Conservation (phyloP, 2,113 vertebrate species). For the Brevimyrus niger region DNA sequence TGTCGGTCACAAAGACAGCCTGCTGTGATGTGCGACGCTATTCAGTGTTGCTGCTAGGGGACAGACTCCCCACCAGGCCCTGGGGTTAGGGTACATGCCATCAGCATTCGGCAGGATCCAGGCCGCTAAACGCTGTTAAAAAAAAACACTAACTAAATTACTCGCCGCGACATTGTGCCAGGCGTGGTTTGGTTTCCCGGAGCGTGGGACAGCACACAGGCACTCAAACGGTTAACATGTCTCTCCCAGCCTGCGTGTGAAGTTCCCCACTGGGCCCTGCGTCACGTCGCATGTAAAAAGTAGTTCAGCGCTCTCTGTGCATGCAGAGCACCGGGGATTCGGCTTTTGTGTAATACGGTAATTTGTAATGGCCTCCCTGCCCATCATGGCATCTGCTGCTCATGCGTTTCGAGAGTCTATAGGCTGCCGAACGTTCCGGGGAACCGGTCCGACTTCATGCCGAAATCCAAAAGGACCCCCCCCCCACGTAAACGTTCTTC, state of each 20-base stretch:
- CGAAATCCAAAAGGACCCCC: background rate
- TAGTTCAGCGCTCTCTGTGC: conserved; percentile 44
- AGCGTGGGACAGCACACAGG: background rate
- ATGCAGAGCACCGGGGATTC: conserved; percentile 32
- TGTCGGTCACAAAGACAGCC: conserved; percentile 41
- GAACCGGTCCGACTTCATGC: background rate
- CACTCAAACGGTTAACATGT: conserved; percentile 46
- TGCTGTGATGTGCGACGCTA: conserved; percentile 41
- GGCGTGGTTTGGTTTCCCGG: background rate
- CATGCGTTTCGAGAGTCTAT: conserved; percentile 31
- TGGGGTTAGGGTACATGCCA: conserved; percentile 46
- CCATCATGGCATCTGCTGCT: conserved; percentile 55
- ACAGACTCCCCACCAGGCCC: conserved; percentile 52
- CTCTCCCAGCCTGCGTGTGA: conserved; percentile 38
- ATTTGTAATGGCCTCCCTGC: conserved; percentile 52
- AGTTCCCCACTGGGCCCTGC: conserved; percentile 50
- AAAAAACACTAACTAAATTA: background rate
- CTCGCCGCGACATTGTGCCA: background rate
- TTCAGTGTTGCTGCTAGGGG: conserved; percentile 45
- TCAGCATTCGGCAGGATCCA: conserved; percentile 30
- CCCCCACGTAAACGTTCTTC: background rate
- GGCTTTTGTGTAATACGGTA: conserved; percentile 32
- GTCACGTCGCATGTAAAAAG: conserved; percentile 48
- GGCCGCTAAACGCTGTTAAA: conserved; percentile 1
- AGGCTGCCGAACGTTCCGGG: background rate